Evolutionary conservation across 2,797 vertebrate species (phyloP), one percentile per base, ranked within the genome.

Genomic region (Labeo calbasu): DNA sequence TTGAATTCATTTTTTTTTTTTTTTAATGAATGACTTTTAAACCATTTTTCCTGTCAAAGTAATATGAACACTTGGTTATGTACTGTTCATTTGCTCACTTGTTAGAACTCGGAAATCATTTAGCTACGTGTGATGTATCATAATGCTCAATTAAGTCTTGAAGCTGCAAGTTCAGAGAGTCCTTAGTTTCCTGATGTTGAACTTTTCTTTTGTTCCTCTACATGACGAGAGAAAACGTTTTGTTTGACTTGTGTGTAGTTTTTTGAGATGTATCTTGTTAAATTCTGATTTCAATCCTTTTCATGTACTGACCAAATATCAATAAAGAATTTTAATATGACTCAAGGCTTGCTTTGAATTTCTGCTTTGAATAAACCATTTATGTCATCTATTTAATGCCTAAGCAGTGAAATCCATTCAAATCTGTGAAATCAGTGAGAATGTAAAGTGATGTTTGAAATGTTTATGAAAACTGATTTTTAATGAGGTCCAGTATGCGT

Each of bases 231-330:
- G 95, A 94, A 82, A 92, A 71, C 66, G n/a, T 48, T 96, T 96
- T 96, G 96, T 96, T 92, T 96, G 87, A 95, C 94, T 94, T 96
- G 96, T 98, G 95, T 96, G 96, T 97, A 96, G 96, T 97, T 99
- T 97, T 94, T 97, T 95, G 92, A 96, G 92, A 94, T 96, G 95
- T 96, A 96, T 94, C 93, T 94, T 95, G 96, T 98, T 92, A 83
- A 88, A 95, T 96, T 96, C 96, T 98, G 96, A 98, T 96, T 97
- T 96, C 95, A 97, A 96, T 96, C 97, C 96, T 97, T 98, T 97
- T 97, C 95, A 96, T 99, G 98, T 99, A 98, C 97, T 99, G 98
- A 99, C 98, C 98, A 99, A 99, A 99, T 97, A 96, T 96, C 96
- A 99, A 99, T 99, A 99, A 99, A 99, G 94, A 95, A 92, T 98